These are phyloP conservation scores for Erebia palarica DNA, from an alignment of 2,888 invertebrate species.

Conservation along the genomic window DNA sequence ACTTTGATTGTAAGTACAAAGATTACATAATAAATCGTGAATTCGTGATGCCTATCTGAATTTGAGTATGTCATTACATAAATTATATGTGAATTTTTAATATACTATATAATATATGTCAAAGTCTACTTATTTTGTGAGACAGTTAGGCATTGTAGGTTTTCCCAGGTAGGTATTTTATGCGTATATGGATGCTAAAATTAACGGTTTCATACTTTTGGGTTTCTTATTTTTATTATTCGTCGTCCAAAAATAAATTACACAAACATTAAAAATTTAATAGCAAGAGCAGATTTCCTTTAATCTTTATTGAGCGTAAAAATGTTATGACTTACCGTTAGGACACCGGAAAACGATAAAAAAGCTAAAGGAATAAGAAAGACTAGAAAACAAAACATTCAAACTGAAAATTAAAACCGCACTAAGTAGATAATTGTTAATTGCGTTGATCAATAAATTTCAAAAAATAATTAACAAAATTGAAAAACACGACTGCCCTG, in stretches of 20 bases:
- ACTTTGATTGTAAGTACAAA: too few species aligned
- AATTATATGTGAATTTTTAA: too few species aligned
- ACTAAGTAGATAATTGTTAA: background rate
- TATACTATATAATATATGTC: too few species aligned
- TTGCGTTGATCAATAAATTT: too few species aligned
- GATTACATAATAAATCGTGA: too few species aligned
- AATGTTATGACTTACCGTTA: background rate
- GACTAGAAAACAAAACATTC: background rate
- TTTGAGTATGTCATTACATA: too few species aligned
- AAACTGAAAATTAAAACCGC: background rate
- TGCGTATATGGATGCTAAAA: background rate
- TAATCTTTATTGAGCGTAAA: constrained; percentile 14
- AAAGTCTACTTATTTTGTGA: background rate
- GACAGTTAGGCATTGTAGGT: background rate
- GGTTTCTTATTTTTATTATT: constrained; percentile 2
- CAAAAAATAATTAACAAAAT: too few species aligned
- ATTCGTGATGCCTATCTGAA: too few species aligned
- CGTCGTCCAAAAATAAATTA: background rate
- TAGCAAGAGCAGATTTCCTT: constrained; percentile 4
- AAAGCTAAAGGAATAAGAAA: background rate
- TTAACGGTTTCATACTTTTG: background rate
- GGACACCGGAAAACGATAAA: constrained; percentile 6
- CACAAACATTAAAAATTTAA: constrained; percentile 6
- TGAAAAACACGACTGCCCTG: too few species aligned
- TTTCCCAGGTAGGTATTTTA: background rate